Conservation (phyloP, 2,113 vertebrate species). For the Desmodus rotundus region DNA sequence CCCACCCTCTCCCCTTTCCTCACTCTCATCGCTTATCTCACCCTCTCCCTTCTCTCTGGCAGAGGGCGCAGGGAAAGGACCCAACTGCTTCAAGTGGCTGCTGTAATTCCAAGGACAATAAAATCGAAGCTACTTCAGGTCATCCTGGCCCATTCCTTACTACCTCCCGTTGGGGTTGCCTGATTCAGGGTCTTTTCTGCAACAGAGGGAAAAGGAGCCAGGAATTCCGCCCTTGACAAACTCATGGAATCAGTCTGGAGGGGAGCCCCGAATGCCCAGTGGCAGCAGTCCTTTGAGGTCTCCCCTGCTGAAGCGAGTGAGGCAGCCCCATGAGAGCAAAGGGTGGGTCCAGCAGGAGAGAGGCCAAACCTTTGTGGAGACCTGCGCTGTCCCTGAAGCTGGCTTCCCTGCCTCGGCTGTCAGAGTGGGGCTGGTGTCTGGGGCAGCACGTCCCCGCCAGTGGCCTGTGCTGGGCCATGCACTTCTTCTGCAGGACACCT, state of each 20-base stretch:
- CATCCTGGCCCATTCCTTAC: not conserved
- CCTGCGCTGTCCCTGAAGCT: not conserved
- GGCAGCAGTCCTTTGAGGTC: not conserved
- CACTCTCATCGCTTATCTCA: not conserved
- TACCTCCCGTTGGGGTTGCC: not conserved
- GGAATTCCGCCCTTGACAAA: not conserved
- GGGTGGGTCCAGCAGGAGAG: not conserved
- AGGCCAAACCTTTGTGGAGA: not conserved
- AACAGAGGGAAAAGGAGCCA: not conserved
- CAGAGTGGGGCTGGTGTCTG: not conserved
- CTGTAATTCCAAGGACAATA: not conserved
- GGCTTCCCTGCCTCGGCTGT: not conserved
- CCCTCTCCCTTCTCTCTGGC: not conserved
- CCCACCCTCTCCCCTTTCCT: not conserved
- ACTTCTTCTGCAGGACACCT: not conserved
- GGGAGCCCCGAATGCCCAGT: not conserved
- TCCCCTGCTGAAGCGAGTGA: not conserved
- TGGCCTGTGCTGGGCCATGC: fast-evolving
- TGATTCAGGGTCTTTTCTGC: not conserved
- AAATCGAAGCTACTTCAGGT: not conserved
- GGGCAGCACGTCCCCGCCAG: not conserved
- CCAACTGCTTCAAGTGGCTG: not conserved
- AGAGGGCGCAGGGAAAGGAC: not conserved
- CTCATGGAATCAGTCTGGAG: not conserved
- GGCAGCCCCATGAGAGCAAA: fast-evolving